These are phyloP conservation scores for Apamea epomidion DNA, from an alignment of 2,888 invertebrate genomes.

Conservation along the genomic window DNA sequence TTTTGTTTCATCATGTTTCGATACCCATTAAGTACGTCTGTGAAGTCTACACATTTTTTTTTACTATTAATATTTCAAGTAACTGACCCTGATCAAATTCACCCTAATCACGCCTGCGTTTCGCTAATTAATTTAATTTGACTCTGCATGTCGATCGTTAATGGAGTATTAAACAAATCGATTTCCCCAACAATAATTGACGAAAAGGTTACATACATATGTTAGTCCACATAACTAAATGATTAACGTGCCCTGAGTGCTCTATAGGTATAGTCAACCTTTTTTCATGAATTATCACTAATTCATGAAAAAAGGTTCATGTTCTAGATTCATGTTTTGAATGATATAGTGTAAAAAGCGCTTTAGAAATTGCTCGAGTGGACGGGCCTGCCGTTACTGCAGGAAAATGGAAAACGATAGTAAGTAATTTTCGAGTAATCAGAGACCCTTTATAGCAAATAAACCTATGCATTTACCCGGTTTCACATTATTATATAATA, in stretches of 20 bases:
- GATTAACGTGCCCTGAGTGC: not conserved
- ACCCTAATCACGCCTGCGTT: no score
- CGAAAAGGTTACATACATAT: not conserved
- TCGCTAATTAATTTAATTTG: no score
- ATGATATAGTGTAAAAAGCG: not conserved
- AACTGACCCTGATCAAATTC: no score
- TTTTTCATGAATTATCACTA: not conserved
- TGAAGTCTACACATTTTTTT: no score
- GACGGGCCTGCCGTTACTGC: not conserved
- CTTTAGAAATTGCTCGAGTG: not conserved
- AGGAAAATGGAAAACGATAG: not conserved
- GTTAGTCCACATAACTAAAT: not conserved
- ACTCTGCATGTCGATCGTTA: not conserved
- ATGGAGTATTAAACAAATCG: not conserved
- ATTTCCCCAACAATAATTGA: not conserved
- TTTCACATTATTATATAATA: not conserved
- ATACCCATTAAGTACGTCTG: no score
- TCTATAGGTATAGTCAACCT: not conserved
- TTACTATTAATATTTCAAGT: no score
- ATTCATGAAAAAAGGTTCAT: not conserved
- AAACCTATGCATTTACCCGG: not conserved
- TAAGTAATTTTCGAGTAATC: not conserved
- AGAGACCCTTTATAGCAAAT: not conserved
- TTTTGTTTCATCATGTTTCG: no score
- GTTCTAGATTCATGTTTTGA: not conserved